Percentiles rank a stretch among this genome's conserved stretches.
Conservation (phyloP, 2,113 vertebrate genomes). For the Ophthalmolycus amberensis region DNA sequence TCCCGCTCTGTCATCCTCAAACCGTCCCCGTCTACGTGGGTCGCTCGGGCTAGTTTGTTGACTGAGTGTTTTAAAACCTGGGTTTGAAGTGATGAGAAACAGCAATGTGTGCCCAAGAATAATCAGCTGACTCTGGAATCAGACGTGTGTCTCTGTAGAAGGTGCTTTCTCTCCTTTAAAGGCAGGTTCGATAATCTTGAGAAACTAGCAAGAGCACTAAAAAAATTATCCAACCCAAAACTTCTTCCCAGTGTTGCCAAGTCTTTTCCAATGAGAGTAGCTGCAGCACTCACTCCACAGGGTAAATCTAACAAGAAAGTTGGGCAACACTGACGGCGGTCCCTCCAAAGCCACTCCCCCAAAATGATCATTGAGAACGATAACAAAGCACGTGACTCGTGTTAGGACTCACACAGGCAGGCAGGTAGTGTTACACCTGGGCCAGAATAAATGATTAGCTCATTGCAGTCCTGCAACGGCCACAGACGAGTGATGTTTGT, state of each 20-base stretch:
- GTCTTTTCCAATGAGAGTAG: not conserved
- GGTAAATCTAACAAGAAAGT: no score
- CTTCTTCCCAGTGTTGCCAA: not conserved
- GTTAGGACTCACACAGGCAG: not conserved
- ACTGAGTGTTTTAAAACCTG: not conserved
- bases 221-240: not conserved
- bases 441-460: not conserved
- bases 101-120: not conserved
- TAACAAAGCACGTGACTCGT: not conserved
- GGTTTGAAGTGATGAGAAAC: not conserved
- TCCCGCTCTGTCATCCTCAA: constrained; percentile 42
- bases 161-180: not conserved
- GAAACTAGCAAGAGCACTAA: not conserved
- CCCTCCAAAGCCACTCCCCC: not conserved
- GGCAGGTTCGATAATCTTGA: not conserved
- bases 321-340: no score
- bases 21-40: not conserved
- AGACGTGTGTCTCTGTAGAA: not conserved
- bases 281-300: no score
- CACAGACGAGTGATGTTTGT: not conserved
- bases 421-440: not conserved
- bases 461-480: not conserved
- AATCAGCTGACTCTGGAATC: constrained; percentile 15
- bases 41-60: not conserved
- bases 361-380: not conserved